Evolutionary conservation across 2,797 vertebrate species (phyloP), one percentile per base, ranked within the genome.

Genomic region (Clarias pachynema): DNA sequence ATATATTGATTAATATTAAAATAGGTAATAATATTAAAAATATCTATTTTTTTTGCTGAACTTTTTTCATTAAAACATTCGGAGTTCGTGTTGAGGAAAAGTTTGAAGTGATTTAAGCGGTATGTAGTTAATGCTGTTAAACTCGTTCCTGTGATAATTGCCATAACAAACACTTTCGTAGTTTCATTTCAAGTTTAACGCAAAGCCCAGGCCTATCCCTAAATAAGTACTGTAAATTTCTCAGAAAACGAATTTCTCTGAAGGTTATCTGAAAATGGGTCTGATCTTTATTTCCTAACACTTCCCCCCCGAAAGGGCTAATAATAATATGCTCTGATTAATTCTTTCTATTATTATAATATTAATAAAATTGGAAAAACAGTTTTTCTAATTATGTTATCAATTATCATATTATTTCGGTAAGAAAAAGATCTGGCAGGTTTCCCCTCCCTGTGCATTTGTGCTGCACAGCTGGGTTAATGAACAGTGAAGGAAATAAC

Each of bases 41-140:
- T 22, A 59, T 20, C 3, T 5, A 5, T n/a, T 29, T 8, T 4
- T 3, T 0, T 34, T 20, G 0, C 0, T 29, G 37, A 40, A 9
- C 9, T 74, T 4, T 53, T 29, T 3, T 53, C 49, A 22, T 29
- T 8, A 1, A 6, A 70, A 1, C 73, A 2, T 60, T 37, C 22
- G 29, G 26, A 59, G 18, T 22, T 40, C 5, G 16, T 44, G 31
- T 62, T 44, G 16, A 65, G 14, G 22, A 59, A 40, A 53, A 40
- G 57, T 40, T 37, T 59, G 57, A 20, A 65, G 7, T 49, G 60
- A n/a, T 80, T 49, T 75, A 34, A 86, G 79, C 82, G 92, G 92
- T 93, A 93, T 94, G 92, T 91, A 29, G 60, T 44, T 20, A 92
- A 92, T 90, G 92, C 91, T 89, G 94, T 92, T 89, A 74, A 92